phyloP scores from a whole-genome alignment of 2,888 invertebrate species.

The Julus scandinavius region DNA sequence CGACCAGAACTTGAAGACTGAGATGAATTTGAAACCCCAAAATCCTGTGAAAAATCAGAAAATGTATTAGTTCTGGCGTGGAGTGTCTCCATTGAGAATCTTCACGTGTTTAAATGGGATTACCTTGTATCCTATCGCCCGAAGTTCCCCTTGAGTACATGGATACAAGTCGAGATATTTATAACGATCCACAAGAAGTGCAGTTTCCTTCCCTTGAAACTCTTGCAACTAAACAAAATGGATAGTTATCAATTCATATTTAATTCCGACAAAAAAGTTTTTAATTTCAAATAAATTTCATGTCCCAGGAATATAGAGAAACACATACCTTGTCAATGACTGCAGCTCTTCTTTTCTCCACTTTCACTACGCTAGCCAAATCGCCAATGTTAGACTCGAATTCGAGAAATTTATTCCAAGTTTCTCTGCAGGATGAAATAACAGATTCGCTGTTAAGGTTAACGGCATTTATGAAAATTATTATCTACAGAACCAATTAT shows the following conservation, averaged over 20 bases:
- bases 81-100: neutral
- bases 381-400: slow-evolving; percentile 99
- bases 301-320: slow-evolving; percentile 46
- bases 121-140: slow-evolving; percentile 70
- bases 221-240: slow-evolving; percentile 69
- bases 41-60: slow-evolving; percentile 26
- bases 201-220: slow-evolving; percentile 96
- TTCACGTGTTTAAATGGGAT: neutral
- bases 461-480: neutral
- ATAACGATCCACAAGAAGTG: slow-evolving; percentile 94
- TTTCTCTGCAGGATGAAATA: slow-evolving; percentile 75
- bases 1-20: slow-evolving; percentile 60
- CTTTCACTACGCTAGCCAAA: slow-evolving; percentile 95
- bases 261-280: neutral
- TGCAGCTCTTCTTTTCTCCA: slow-evolving; percentile 91
- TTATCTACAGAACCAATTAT: neutral
- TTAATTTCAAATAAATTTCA: neutral
- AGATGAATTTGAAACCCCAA: slow-evolving; percentile 15
- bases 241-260: neutral
- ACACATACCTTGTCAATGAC: slow-evolving; percentile 83
- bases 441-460: neutral
- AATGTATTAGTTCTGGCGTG: neutral
- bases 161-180: slow-evolving; percentile 96
- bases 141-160: slow-evolving; percentile 88
- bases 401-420: slow-evolving; percentile 98